Base-by-base conservation (phyloP, 2,113 vertebrate species). In the Mesocricetus auratus region DNA sequence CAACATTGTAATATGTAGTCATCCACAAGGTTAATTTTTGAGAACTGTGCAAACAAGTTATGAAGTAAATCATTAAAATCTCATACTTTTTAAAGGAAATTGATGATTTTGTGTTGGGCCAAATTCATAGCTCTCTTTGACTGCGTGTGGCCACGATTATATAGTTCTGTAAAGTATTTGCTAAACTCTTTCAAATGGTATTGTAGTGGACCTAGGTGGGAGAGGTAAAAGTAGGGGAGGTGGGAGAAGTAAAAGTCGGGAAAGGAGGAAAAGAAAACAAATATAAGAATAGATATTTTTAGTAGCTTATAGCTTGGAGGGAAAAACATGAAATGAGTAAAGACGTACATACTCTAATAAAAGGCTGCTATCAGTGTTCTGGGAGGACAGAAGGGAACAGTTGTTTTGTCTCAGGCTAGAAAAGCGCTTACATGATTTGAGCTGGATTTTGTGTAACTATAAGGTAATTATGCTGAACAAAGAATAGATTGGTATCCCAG, bases 401-500 rank as follows among this genome's bases (percentile, higher is more conserved):
- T 75, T 56, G 19, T 96, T 96, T 96, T 77, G 47, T 93, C 29
- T 93, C 93, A 50, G 56, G 19, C 31, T 56, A 85, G 22, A 64
- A 87, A 79, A 45, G 22, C 15, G 87, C 78, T 69, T 95, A 66
- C 24, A 92, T 68, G 56, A 62, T 85, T 68, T 86, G 64, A 97
- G 66, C 21, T 97, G 33, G 19, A 66, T 94, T 96, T 98, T 96
- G n/a, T 50, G 92, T 36, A 85, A 95, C 83, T 86, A 24, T 71
- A 66, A 93, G n/a, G 36, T 97, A 50, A 75, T 91, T n/a, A 69
- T 86, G 56, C 26, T 91, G 83, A 79, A 69, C 47, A 96, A 79
- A 62, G 29, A 22, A 79, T 58, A 93, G 58, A 92, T 45, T 83
- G 78, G 33, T 90, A 88, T 74, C n/a, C 6, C 5, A 78, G 29